Evolutionary conservation across 2,888 invertebrate species (phyloP).

Genomic region (Epinotia bilunana): DNA sequence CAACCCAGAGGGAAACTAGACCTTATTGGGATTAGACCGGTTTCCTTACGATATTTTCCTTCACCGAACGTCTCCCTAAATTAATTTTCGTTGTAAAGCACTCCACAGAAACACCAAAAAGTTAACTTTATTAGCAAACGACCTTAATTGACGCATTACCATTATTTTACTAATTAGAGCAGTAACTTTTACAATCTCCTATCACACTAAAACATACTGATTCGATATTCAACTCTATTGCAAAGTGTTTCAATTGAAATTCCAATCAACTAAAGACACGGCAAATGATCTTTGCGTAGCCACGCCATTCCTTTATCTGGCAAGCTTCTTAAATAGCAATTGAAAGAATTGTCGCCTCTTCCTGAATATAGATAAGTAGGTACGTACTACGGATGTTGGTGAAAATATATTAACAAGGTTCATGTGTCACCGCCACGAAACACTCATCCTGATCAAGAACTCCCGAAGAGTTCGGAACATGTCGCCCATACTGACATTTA

Average conservation of each 20-base stretch:
- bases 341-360: constrained; percentile 45
- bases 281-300: not conserved
- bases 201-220: not conserved
- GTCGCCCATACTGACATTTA: too few relatives aligned
- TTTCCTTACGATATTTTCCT: too few relatives aligned
- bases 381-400: too few relatives aligned
- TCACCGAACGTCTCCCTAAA: not conserved
- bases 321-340: constrained; percentile 49
- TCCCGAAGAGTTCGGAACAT: too few relatives aligned
- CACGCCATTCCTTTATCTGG: constrained; percentile 15
- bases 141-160: constrained; percentile 50
- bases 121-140: constrained; percentile 49
- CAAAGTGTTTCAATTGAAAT: not conserved
- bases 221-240: not conserved
- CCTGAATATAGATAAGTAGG: not conserved
- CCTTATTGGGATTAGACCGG: too few relatives aligned
- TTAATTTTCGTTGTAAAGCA: not conserved
- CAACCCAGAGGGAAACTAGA: too few relatives aligned
- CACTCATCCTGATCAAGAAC: too few relatives aligned
- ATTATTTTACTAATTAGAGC: not conserved
- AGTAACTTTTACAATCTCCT: not conserved
- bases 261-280: not conserved
- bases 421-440: too few relatives aligned
- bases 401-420: too few relatives aligned
- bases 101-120: constrained; percentile 31